phyloP scores from a whole-genome alignment of 2,797 vertebrate species.

The Apogon hyalosoma region DNA sequence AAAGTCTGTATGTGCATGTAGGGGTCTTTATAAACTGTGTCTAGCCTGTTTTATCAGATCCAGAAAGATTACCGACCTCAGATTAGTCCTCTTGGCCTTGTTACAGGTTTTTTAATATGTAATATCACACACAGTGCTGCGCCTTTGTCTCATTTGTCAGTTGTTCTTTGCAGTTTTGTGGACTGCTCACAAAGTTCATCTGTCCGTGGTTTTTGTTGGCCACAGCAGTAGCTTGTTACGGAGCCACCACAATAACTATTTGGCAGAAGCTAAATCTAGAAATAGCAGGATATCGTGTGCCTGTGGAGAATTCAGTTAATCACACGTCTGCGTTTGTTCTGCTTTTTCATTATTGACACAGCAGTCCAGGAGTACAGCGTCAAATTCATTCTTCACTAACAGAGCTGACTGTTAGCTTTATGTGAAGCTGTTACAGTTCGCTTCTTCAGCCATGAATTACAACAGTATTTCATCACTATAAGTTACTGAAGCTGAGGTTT shows the following conservation, averaged over 20 bases:
- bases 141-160: not conserved
- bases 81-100: slow-evolving; percentile 11
- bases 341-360: slow-evolving; percentile 4
- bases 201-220: slow-evolving; percentile 24
- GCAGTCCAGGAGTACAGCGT: slow-evolving; percentile 44
- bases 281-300: slow-evolving; percentile 2
- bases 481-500: slow-evolving; percentile 38
- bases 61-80: slow-evolving; percentile 24
- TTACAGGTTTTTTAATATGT: slow-evolving; percentile 11
- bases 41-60: slow-evolving; percentile 35
- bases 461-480: slow-evolving; percentile 44
- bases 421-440: slow-evolving; percentile 9
- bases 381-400: slow-evolving; percentile 21
- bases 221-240: slow-evolving; percentile 14
- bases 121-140: not conserved
- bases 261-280: slow-evolving; percentile 23
- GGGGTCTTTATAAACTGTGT: slow-evolving; percentile 4
- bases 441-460: slow-evolving; percentile 6
- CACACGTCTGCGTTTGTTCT: slow-evolving; percentile 4
- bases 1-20: too few relatives aligned
- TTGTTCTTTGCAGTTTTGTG: slow-evolving; percentile 34
- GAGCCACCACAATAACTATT: slow-evolving; percentile 19
- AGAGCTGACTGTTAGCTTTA: slow-evolving; percentile 4
- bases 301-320: slow-evolving; percentile 18
- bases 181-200: slow-evolving; percentile 4